These are phyloP conservation scores for Nebria ingens DNA, from an alignment of 1,140 invertebrate genomes.

Conservation along the genomic window DNA sequence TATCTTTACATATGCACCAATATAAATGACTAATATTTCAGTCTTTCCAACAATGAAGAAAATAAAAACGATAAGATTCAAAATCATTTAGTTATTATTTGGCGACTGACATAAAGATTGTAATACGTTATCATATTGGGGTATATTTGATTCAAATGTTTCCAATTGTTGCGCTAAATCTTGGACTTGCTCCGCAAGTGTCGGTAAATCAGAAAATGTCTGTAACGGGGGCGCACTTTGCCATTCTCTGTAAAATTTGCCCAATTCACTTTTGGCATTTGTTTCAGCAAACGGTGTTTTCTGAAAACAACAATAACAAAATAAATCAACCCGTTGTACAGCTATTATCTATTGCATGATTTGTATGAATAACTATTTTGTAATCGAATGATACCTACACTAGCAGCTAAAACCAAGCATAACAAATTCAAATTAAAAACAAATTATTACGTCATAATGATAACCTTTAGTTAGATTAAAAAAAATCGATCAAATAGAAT, in stretches of 20 bases:
- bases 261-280: conserved; percentile 53
- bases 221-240: conserved; percentile 62
- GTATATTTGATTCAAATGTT: conserved; percentile 60
- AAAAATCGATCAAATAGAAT: too few relatives aligned
- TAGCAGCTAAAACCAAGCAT: too few relatives aligned
- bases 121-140: conserved; percentile 63
- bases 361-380: too few relatives aligned
- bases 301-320: conserved; percentile 37
- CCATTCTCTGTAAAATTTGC: conserved; percentile 68
- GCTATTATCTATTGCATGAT: too few relatives aligned
- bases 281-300: conserved; percentile 48
- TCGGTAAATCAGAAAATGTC: conserved; percentile 48
- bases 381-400: too few relatives aligned
- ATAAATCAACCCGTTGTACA: too few relatives aligned
- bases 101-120: conserved; percentile 48
- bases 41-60: conserved; percentile 4
- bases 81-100: conserved; percentile 38
- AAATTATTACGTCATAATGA: too few relatives aligned
- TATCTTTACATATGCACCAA: neutral
- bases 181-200: conserved; percentile 49
- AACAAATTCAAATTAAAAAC: too few relatives aligned
- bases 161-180: conserved; percentile 62
- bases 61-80: neutral
- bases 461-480: too few relatives aligned
- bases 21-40: conserved; percentile 6